These are phyloP conservation scores for Haplotaxodon microlepis DNA, from an alignment of 2,113 vertebrate genomes.

Conservation along the genomic window DNA sequence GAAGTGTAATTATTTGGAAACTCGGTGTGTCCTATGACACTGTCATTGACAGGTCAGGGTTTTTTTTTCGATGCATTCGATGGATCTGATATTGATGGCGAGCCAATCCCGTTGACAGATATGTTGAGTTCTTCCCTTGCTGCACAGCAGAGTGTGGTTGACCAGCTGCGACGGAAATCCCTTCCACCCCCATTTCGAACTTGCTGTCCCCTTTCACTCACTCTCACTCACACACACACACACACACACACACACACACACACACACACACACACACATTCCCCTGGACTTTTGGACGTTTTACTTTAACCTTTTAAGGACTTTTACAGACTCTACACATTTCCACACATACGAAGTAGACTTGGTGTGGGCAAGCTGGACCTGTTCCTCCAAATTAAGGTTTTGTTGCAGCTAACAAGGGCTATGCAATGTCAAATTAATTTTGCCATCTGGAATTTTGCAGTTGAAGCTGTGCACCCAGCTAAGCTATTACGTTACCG, in stretches of 20 bases:
- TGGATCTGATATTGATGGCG: not conserved
- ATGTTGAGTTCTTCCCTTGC: not conserved
- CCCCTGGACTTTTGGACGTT: not conserved
- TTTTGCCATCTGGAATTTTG: not conserved
- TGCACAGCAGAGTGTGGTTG: not conserved
- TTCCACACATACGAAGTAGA: not conserved
- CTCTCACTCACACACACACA: too few species aligned
- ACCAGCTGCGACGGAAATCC: not conserved
- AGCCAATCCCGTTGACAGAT: not conserved
- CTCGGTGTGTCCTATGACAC: not conserved
- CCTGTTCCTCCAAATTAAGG: not conserved
- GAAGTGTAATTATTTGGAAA: not conserved
- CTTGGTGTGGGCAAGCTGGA: not conserved
- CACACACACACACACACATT: not conserved
- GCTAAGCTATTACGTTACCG: not conserved
- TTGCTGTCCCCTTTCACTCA: not conserved
- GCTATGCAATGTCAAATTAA: not conserved
- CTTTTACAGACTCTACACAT: not conserved
- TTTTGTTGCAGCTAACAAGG: not conserved
- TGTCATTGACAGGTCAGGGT: not conserved
- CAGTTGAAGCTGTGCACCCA: not conserved
- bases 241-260: not conserved
- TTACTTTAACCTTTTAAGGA: not conserved
- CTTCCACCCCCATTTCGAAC: not conserved
- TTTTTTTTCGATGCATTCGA: not conserved